phyloP scores from a whole-genome alignment of 1,140 invertebrate species.

The Papilio polytes region DNA sequence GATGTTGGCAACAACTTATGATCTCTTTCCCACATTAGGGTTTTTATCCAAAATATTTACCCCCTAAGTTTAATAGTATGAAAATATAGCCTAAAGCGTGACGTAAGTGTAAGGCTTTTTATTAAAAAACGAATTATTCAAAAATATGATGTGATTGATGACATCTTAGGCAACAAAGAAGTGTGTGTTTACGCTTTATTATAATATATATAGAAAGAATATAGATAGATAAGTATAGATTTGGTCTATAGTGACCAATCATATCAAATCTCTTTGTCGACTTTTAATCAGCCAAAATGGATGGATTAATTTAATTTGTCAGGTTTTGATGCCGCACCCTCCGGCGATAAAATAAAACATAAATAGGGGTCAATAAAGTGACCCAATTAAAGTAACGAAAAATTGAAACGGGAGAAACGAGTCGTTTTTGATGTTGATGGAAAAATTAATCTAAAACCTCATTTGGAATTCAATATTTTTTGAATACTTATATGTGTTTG shows the following conservation, averaged over 20 bases:
- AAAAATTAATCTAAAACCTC: not conserved
- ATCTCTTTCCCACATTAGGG: too few species aligned
- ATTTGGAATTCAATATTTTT: not conserved
- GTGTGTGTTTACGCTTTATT: too few species aligned
- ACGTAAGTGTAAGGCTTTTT: too few species aligned
- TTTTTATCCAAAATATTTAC: too few species aligned
- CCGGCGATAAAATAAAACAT: not conserved
- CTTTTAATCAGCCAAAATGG: constrained; percentile 1
- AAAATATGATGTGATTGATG: too few species aligned
- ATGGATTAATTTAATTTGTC: not conserved
- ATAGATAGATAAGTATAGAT: too few species aligned
- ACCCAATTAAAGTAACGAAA: constrained; percentile 25
- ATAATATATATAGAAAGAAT: too few species aligned
- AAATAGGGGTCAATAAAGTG: constrained; percentile 14
- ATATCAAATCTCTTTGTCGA: not conserved
- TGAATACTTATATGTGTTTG: not conserved
- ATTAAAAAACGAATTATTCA: too few species aligned
- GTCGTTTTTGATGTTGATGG: not conserved
- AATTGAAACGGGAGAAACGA: constrained; percentile 5
- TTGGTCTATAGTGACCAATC: not conserved
- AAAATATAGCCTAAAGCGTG: too few species aligned
- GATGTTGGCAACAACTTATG: too few species aligned
- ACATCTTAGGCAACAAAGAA: too few species aligned
- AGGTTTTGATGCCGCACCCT: not conserved
- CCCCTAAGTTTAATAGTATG: too few species aligned